Evolutionary conservation across 2,113 vertebrate species (phyloP).

Genomic region (Brienomyrus brachyistius): DNA sequence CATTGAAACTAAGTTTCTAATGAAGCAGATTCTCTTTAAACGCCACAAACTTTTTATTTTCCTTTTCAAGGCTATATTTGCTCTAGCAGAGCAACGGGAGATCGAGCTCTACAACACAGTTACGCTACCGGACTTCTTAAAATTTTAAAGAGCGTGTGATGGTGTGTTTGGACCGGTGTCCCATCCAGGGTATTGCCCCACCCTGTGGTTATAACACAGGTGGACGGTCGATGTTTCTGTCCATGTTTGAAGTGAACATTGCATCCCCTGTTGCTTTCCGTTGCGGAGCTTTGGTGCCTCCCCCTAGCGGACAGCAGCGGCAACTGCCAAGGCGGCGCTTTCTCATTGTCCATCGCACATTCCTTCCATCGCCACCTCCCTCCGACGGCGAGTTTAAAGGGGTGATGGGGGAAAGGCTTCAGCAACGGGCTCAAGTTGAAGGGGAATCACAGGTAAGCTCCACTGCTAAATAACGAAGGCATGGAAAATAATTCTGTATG

Average conservation of each 20-base stretch:
- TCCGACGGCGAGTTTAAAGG: conserved; percentile 41
- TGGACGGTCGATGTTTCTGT: background rate
- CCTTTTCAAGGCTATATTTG: background rate
- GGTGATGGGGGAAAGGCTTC: conserved; percentile 40
- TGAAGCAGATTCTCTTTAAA: background rate
- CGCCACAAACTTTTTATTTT: background rate
- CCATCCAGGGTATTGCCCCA: background rate
- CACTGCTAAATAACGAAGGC: background rate
- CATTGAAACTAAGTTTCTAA: background rate
- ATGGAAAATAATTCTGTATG: background rate
- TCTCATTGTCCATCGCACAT: background rate
- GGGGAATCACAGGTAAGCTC: conserved; percentile 48
- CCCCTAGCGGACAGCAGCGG: conserved; percentile 2
- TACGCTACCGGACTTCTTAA: background rate
- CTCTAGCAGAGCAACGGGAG: background rate
- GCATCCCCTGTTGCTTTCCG: background rate
- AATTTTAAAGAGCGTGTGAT: background rate
- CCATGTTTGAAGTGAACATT: background rate
- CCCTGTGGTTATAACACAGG: background rate
- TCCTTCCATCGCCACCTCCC: background rate
- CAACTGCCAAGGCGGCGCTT: background rate
- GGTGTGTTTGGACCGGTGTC: too few species aligned
- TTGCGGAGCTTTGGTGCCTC: background rate
- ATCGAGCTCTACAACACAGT: background rate
- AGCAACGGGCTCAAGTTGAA: conserved; percentile 44